Base-by-base conservation (phyloP, 2,888 invertebrate species). In the Drepanosiphum platanoidis region DNA sequence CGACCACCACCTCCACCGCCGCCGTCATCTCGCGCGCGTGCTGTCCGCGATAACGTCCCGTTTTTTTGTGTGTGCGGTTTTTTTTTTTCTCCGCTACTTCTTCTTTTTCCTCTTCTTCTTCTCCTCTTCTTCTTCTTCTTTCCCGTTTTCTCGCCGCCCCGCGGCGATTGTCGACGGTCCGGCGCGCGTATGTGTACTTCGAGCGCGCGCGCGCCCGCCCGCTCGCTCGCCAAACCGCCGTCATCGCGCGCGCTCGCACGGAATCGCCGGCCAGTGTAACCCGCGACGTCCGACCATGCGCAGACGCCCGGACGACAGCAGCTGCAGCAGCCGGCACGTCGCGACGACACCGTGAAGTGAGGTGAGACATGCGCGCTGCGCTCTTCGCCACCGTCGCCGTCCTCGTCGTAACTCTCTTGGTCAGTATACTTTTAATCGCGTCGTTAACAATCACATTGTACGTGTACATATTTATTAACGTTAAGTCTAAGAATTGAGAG, bases 241-340 rank as follows among this genome's bases (percentile, higher is more conserved):
- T 42, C 39, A 30, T 39, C 22, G 32, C n/a, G n/a, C 72, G 36
- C 61, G 22, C 39, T n/a, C 61, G 27, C n/a, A n/a, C n/a, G n/a
- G n/a, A n/a, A n/a, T 11, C 64, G 64, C 32, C 52, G 34, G 74
- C 81, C 74, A 77, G 75, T 77, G 84, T 77, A 75, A 68, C 68
- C 46, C 84, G 84, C 77, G 84, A 84, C 84, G 77, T 84, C 77
- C 84, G 75, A 84, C 75, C 84, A 84, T 84, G 84, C 75, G 84
- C 75, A 84, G 18, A 84, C 75, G 58, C 39, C 84, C 52, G 68
- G 84, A 74, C 74, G 34, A 83, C 64, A 83, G 71, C 82, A 72
- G 61, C 64, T 75, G 71, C 82, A 72, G 61, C 61, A 74, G 77
- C 84, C 84, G 84, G 84, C 58, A 77, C 84, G 84, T 84, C 84